These are phyloP conservation scores for Salmo trutta DNA, from an alignment of 2,797 vertebrate species.

Conservation along the genomic window DNA sequence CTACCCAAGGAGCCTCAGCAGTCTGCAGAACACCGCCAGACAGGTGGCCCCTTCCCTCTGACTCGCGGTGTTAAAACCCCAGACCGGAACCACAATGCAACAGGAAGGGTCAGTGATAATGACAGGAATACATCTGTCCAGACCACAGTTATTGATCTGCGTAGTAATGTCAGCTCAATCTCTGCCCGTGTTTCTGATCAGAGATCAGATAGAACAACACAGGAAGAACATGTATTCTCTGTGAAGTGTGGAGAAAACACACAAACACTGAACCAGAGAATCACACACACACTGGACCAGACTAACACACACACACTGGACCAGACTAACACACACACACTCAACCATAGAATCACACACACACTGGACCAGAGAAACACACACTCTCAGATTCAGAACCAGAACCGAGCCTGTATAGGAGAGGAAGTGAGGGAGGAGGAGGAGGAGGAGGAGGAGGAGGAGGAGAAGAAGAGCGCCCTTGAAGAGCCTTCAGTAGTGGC, in stretches of 20 bases:
- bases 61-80: conserved; percentile 45
- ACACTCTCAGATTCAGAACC: conserved; percentile 49
- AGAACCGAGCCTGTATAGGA: conserved; percentile 65
- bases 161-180: conserved; percentile 12
- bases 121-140: conserved; percentile 58
- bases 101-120: conserved; percentile 38
- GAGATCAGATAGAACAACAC: conserved; percentile 51
- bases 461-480: conserved; percentile 63
- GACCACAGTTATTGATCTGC: conserved; percentile 49
- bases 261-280: neutral
- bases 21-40: conserved; percentile 52
- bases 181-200: conserved; percentile 32
- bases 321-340: conserved; percentile 50
- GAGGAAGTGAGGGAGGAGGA: conserved; percentile 28
- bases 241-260: conserved; percentile 48
- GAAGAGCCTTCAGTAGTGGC: conserved; percentile 69
- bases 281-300: conserved; percentile 26
- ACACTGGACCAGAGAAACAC: conserved; percentile 40
- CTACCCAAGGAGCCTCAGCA: conserved; percentile 48
- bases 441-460: conserved; percentile 34
- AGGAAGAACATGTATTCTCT: conserved; percentile 44
- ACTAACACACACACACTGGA: conserved; percentile 11
- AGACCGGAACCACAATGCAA: conserved; percentile 47
- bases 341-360: conserved; percentile 3
- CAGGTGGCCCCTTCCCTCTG: conserved; percentile 41